phyloP scores from a whole-genome alignment of 2,888 invertebrate genomes.

The Parthenolecanium corni region DNA sequence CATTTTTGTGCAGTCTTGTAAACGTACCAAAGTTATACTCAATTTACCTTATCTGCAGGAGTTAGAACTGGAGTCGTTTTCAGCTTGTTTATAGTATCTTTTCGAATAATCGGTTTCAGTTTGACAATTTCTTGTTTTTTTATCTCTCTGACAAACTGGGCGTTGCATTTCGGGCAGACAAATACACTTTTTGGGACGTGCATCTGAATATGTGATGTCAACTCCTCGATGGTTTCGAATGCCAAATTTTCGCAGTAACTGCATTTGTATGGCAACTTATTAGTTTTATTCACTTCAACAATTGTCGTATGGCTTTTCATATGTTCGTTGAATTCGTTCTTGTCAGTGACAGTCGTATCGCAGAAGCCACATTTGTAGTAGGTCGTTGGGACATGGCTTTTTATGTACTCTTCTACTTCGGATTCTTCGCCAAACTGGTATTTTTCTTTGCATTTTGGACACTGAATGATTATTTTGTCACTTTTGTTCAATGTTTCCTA shows the following conservation, averaged over 20 bases:
- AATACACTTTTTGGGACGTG: slow-evolving; percentile 17
- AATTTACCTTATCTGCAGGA: slow-evolving; percentile 14
- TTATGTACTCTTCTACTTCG: slow-evolving; percentile 12
- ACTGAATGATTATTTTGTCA: slow-evolving; percentile 13
- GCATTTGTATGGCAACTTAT: slow-evolving; percentile 19
- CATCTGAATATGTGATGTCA: slow-evolving; percentile 21
- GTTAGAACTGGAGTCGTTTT: slow-evolving; percentile 19
- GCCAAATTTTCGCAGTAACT: slow-evolving; percentile 19
- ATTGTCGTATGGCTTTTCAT: slow-evolving; percentile 20
- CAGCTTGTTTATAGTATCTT: slow-evolving; percentile 6
- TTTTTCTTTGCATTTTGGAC: slow-evolving; percentile 19
- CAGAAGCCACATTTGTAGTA: slow-evolving; percentile 24
- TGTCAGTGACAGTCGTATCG: slow-evolving; percentile 8
- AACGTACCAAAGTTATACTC: too few species aligned
- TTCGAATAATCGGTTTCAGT: slow-evolving; percentile 5
- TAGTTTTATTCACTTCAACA: slow-evolving; percentile 9
- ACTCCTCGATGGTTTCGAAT: slow-evolving; percentile 15
- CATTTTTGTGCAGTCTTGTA: too few species aligned
- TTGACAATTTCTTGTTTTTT: slow-evolving; percentile 10
- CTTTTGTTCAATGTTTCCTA: too few species aligned
- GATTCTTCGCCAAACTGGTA: slow-evolving; percentile 12
- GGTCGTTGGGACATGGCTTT: slow-evolving; percentile 10
- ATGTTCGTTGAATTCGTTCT: slow-evolving; percentile 20
- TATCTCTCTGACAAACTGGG: slow-evolving; percentile 13
- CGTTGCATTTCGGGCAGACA: slow-evolving; percentile 16